Evolutionary conservation across 2,113 vertebrate genomes (phyloP).

Genomic region (Clarias macrocephalus): DNA sequence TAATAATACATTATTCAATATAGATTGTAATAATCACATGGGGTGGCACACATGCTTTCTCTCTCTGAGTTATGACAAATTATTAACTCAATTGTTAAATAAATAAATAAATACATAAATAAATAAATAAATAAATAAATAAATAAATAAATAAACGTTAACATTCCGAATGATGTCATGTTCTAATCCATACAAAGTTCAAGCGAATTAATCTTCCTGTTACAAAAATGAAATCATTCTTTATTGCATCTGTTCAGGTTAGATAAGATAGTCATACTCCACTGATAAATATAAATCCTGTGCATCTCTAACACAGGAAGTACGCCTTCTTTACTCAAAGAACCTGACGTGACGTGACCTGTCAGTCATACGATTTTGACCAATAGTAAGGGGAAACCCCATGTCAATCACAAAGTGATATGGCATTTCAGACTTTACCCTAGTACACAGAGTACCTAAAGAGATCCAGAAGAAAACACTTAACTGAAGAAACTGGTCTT

Average conservation of each 20-base stretch:
- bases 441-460: conserved; percentile 21
- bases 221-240: conserved; percentile 2
- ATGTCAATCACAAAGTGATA: conserved; percentile 28
- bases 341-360: background rate
- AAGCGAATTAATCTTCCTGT: background rate
- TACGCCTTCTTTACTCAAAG: background rate
- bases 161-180: background rate
- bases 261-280: background rate
- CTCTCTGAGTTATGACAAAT: background rate
- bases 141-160: background rate
- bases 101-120: too few relatives aligned
- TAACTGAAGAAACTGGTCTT: background rate
- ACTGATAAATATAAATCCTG: background rate
- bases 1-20: background rate
- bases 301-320: background rate
- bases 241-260: conserved; percentile 1
- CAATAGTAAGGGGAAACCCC: conserved; percentile 9
- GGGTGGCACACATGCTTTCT: background rate
- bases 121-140: background rate
- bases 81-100: too few relatives aligned
- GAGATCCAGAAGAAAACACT: background rate
- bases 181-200: background rate
- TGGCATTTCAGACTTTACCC: conserved; percentile 49
- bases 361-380: conserved; percentile 22
- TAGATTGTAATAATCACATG: background rate